Percentiles rank a stretch among this genome's conserved stretches.
These are phyloP conservation scores for Oxyura jamaicensis DNA, from an alignment of 2,113 vertebrate genomes.

Conservation along the genomic window DNA sequence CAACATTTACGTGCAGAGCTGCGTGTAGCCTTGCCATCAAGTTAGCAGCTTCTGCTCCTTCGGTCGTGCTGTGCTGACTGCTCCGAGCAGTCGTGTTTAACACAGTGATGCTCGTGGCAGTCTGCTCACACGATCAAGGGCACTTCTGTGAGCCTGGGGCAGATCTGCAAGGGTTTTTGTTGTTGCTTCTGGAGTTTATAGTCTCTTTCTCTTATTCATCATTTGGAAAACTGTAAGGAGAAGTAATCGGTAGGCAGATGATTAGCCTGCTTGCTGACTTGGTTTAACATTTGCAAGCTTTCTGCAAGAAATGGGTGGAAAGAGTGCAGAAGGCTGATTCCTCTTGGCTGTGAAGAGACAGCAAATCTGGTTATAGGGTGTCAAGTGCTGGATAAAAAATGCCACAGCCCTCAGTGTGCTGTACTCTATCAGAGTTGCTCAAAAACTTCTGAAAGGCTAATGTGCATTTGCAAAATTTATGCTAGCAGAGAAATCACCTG, in stretches of 20 bases:
- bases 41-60: background rate
- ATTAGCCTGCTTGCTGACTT: background rate
- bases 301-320: background rate
- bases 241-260: background rate
- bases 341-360: background rate
- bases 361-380: background rate
- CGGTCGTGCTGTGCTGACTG: background rate
- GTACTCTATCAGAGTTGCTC: background rate
- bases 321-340: background rate
- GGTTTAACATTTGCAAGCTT: background rate
- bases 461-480: background rate
- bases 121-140: background rate
- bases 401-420: background rate
- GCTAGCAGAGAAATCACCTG: background rate
- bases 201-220: background rate
- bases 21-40: background rate
- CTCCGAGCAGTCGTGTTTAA: background rate
- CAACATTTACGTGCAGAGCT: background rate
- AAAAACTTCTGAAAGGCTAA: background rate
- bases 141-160: background rate
- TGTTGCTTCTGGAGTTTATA: background rate
- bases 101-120: fast-evolving
- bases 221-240: background rate
- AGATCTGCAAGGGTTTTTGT: background rate
- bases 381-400: background rate